Evolutionary conservation across 2,797 vertebrate species (phyloP).

Genomic region (Sebastes wilsoni): DNA sequence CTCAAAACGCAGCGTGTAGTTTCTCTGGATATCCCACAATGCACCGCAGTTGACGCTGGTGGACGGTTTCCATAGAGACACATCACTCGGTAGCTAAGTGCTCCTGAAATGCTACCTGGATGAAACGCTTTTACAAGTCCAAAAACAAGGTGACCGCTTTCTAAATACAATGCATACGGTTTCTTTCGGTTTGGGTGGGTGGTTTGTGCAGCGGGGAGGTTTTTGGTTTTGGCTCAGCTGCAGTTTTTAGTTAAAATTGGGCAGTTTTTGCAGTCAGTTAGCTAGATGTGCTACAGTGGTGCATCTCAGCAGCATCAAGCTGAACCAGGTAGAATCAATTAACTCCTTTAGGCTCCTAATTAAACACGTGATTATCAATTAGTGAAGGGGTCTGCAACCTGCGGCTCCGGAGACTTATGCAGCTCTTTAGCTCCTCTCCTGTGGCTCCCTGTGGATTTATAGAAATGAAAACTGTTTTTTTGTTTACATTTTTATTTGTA

Average conservation of each 20-base stretch:
- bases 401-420: too few relatives aligned
- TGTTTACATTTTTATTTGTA: too few relatives aligned
- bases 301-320: background rate
- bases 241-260: background rate
- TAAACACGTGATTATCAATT: background rate
- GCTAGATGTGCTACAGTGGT: background rate
- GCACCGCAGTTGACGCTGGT: conserved; percentile 10
- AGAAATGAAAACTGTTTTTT: too few relatives aligned
- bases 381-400: too few relatives aligned
- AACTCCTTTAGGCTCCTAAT: background rate
- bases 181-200: background rate
- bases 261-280: background rate
- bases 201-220: background rate
- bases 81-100: background rate
- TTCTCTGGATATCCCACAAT: conserved; percentile 52
- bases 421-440: too few relatives aligned
- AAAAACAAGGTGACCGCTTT: conserved; percentile 3
- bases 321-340: background rate
- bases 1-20: background rate
- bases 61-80: conserved; percentile 80
- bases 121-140: background rate
- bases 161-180: accelerated
- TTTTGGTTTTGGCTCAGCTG: background rate
- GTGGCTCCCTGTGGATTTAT: too few relatives aligned
- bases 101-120: background rate